Base-by-base conservation (phyloP, 2,888 invertebrate species). In the Seira sanloemensis region DNA sequence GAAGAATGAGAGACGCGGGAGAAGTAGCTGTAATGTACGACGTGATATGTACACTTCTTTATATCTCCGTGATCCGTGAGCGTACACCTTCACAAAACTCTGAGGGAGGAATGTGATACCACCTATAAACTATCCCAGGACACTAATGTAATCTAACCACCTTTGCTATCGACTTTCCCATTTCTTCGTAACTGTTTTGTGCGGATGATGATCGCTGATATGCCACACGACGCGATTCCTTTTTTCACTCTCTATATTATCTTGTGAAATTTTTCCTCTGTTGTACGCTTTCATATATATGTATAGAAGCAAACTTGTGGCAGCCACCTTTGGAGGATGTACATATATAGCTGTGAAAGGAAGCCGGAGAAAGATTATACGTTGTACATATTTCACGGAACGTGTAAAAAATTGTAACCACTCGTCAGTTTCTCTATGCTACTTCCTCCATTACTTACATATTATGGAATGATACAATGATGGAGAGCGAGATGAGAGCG, bases 131-230 rank as follows among this genome's bases (percentile, higher is more conserved):
- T 72, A 82, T 82, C 82, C 82, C 82, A 82, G 82, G 82, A 71
- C 82, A 82, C 82, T 77, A 82, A 82, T 82, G 82, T 82, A 82
- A 82, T 82, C 82, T 82, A 82, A 82, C 82, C 82, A 82, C 82
- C 82, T 82, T 82, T 71, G 71, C 82, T 82, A 76, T 82, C 82
- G 76, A 82, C 82, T 82, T 82, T 75, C 71, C 82, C 82, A 76
- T 82, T 81, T 82, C 75, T 62, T 58, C 5, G 75, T 68, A 81
- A 62, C 69, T 75, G 75, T 82, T 62, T 62, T 82, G 65, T 76
- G 77, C 77, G 72, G 82, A 82, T 82, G 76, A 46, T 54, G 62
- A 62, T 62, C 62, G 62, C 62, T 62, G 62, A 62, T 62, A 80
- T 69, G 68, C 80, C 80, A 80, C 67, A 79, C 50, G 73, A 26